Evolutionary conservation across 2,888 invertebrate species (phyloP), one percentile per base, ranked within the genome.

Genomic region (Enoplolaimus lenunculus): DNA sequence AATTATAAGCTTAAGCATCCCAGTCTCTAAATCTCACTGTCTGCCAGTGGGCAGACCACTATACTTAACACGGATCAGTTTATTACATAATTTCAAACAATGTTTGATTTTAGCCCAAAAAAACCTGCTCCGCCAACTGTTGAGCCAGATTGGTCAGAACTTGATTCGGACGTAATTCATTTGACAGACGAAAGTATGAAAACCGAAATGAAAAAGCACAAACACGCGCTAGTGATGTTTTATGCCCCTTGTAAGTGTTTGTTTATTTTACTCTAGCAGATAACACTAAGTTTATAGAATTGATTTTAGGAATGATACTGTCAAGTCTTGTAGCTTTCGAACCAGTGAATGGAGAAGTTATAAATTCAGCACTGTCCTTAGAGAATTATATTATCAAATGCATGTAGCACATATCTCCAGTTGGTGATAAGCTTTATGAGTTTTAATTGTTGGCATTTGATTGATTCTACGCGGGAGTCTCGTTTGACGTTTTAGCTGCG

Each of bases 171-270:
- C 75, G 90, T 93, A 65, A 85, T 88, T 62, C 91, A 91, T 83
- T 85, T 91, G 69, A 86, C 85, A 75, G 86, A 88, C 62, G 85
- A 88, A 72, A 87, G 83, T 72, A 91, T 91, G 82, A 87, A 88
- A 76, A 80, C 86, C 65, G 85, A 88, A 68, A 84, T 92, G 60
- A 89, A 89, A 80, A 90, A 90, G 81, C 88, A 90, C 82, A 91
- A 90, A 77, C 90, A 92, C 82, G 89, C 88, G 1, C 79, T 93
- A 68, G 87, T 91, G 71, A 91, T 92, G 88, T 93, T 92, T 82
- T 92, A 92, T 81, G 91, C 92, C 0, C 92, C 92, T 16, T 93
- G 91, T 91, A 83, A 87, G 89, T 87, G 45, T 45, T 45, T 45
- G n/a, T n/a, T n/a, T n/a, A n/a, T n/a, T n/a, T 2, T 13, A 21